Conservation (phyloP, 2,797 vertebrate species). For the Diplodus sargus region DNA sequence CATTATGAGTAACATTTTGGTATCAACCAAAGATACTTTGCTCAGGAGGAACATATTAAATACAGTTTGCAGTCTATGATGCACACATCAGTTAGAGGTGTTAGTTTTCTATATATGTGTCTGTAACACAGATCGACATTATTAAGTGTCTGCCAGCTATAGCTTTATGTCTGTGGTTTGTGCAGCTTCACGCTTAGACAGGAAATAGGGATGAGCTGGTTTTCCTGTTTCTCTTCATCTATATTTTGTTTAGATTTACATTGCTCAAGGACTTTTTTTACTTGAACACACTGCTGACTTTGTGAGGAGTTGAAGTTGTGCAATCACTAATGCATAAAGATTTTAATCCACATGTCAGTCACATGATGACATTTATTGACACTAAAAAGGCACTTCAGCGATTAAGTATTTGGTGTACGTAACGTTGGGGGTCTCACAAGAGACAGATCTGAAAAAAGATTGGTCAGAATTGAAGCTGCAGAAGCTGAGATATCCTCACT, state of each 20-base stretch:
- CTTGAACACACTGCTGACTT: slow-evolving; percentile 19
- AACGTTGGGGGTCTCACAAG: not conserved
- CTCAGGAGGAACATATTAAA: slow-evolving; percentile 1
- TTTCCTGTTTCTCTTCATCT: slow-evolving; percentile 81
- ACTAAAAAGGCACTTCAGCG: not conserved
- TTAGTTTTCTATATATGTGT: slow-evolving; percentile 44
- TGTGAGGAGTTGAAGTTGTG: not conserved
- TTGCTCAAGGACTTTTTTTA: slow-evolving; percentile 47
- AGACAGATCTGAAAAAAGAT: not conserved
- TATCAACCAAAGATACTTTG: slow-evolving; percentile 16
- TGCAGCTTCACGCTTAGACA: slow-evolving; percentile 78
- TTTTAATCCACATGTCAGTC: not conserved
- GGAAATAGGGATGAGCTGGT: slow-evolving; percentile 84
- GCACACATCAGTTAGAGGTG: slow-evolving; percentile 12
- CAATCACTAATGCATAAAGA: not conserved
- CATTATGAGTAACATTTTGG: slow-evolving; percentile 1
- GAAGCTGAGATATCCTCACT: not conserved
- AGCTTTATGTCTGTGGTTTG: slow-evolving; percentile 77
- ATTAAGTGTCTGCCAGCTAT: slow-evolving; percentile 59
- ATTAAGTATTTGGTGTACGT: not conserved
- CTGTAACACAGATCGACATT: slow-evolving; percentile 46
- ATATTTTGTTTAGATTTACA: slow-evolving; percentile 69
- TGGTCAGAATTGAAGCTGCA: not conserved
- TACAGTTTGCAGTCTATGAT: not conserved
- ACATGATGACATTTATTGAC: not conserved